phyloP scores from a whole-genome alignment of 2,888 invertebrate species.

The Gonocerus acuteangulatus region DNA sequence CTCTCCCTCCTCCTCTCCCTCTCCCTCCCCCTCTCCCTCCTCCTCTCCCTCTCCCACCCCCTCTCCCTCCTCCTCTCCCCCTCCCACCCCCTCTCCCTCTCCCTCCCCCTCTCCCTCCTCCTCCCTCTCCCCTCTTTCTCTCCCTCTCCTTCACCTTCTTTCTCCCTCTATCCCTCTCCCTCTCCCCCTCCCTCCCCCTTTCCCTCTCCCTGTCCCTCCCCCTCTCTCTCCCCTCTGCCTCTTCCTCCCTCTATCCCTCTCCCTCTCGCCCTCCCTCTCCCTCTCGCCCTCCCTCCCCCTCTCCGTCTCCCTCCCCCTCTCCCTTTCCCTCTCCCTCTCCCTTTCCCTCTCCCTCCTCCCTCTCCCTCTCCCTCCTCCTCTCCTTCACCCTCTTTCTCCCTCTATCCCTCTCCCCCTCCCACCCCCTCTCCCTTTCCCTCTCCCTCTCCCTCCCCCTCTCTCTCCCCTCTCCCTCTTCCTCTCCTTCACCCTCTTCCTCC shows the following conservation, averaged over 20 bases:
- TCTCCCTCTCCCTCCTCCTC: too few relatives aligned
- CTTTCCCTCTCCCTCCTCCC: neutral
- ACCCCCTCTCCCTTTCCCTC: too few relatives aligned
- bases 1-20: neutral
- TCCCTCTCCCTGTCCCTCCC: neutral
- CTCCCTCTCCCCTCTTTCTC: neutral
- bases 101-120: neutral
- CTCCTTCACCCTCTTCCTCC: too few relatives aligned
- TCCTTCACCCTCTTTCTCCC: neutral
- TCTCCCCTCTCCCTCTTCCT: too few relatives aligned
- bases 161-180: neutral
- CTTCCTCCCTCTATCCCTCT: neutral
- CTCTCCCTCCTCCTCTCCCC: neutral
- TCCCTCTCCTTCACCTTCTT: neutral
- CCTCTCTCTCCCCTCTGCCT: conserved; percentile 14
- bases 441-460: too few relatives aligned
- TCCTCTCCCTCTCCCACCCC: neutral
- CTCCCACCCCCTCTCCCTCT: neutral
- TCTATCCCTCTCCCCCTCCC: too few relatives aligned
- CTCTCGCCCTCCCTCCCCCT: conserved; percentile 26
- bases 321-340: neutral
- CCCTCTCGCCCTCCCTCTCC: conserved; percentile 28
- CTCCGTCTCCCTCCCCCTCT: neutral
- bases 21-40: neutral
- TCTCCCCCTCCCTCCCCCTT: neutral